Base-by-base conservation (phyloP, 2,797 vertebrate genomes). In the Zenarchopterus dispar region DNA sequence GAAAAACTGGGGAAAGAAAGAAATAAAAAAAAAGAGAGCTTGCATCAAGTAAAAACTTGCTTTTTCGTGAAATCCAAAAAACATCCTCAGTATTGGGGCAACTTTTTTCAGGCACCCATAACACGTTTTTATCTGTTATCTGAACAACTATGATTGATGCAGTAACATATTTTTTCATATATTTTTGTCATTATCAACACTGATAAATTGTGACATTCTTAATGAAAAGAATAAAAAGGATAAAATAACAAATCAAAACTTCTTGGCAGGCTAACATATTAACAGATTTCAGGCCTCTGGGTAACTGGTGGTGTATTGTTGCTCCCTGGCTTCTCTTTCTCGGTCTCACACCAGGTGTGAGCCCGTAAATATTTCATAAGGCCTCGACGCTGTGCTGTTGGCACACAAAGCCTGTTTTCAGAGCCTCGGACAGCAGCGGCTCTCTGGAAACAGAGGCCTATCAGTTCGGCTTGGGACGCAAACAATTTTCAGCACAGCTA, bases 351-450 rank as follows among this genome's bases (percentile, higher is more conserved):
- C 91, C 90, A 92, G 92, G 92, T 93, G 92, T 88, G 53, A 45
- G 85, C 55, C 81, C 75, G 83, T 92, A 85, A 92, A 93, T 91
- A 90, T 91, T 91, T 91, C 85, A 92, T 91, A 81, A 90, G 79
- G 60, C 81, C 76, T 82, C 71, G 48, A 76, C 76, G 82, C 83
- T 57, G 50, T 23, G 81, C 85, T 65, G 59, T 78, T 51, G 74
- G 55, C 48, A 44, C 80, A 91, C 87, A 91, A 90, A 93, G 85
- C 58, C 70, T 41, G 78, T 73, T 80, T 89, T 92, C 80, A 86
- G 62, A 11, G 58, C 50, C 49, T 24, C 15, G 56, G 72, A 84
- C 87, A 73, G 86, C 70, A 57, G 70, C 56, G 56, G 66, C 65
- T 67, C 78, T 72, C 73, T 76, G 78, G 67, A 88, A 87, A 92